These are phyloP conservation scores for Lipotes vexillifer DNA, from an alignment of 2,113 vertebrate species.

Conservation along the genomic window DNA sequence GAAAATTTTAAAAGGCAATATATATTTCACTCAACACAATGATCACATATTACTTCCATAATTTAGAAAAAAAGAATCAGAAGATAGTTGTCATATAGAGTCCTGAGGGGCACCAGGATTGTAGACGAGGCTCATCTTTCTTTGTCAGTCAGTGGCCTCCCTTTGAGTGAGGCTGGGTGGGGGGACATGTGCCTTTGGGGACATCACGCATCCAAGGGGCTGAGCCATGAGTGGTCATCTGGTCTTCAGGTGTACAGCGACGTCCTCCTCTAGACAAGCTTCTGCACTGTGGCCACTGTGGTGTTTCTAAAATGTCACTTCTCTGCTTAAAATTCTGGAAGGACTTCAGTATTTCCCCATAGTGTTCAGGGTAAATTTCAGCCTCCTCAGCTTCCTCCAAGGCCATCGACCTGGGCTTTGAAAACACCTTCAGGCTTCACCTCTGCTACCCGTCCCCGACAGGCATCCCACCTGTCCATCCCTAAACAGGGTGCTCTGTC, in stretches of 20 bases:
- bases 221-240: neutral
- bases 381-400: neutral
- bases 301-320: neutral
- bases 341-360: neutral
- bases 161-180: neutral
- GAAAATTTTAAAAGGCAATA: neutral
- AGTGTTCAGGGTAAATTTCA: neutral
- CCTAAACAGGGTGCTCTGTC: accelerated
- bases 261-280: accelerated
- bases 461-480: accelerated
- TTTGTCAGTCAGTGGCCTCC: neutral
- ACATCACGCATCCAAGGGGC: accelerated
- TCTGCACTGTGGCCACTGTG: neutral
- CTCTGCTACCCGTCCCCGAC: accelerated
- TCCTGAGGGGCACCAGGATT: too few relatives aligned
- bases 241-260: neutral
- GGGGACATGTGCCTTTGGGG: accelerated
- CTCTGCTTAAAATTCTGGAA: neutral
- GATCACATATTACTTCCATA: neutral
- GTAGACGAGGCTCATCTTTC: neutral
- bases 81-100: accelerated
- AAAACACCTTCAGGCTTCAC: too few relatives aligned
- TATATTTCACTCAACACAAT: neutral
- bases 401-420: neutral
- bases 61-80: neutral